Evolutionary conservation across 2,888 invertebrate genomes (phyloP), one percentile per base, ranked within the genome.

Genomic region (Hemistola chrysoprasaria): DNA sequence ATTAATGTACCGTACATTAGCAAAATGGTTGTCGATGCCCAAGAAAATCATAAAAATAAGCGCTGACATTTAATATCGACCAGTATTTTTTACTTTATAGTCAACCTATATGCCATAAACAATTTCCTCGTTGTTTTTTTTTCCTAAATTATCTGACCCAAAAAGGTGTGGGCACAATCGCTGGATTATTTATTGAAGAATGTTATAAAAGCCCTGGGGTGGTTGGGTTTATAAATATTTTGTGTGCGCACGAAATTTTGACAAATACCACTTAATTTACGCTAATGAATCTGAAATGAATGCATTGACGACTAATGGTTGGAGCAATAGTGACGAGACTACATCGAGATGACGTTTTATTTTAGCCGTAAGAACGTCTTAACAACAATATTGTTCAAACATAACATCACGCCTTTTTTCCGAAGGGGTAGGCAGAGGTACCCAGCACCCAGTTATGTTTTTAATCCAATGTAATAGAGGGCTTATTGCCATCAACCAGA

Each of bases 201-300:
- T 62, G 49, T 59, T 65, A 66, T 65, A 71, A 75, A 65, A 57
- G 60, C 62, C 65, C 47, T 50, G 44, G 67, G 68, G 69, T 72
- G 73, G 74, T 66, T 62, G 56, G 62, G 71, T 80, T 78, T 81
- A 82, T 78, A 81, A 82, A 83, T 83, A 80, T 84, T 83, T 83
- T 76, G 77, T 75, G 68, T 73, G 62, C 70, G 53, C 69, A 71
- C 70, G 69, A 77, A 75, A 70, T 78, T 83, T 82, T 83, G 85
- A 86, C 84, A 85, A 85, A 87, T 86, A 86, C 81, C 75, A 81
- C 84, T 87, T 86, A 85, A 87, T 87, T 85, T 83, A 79, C 78
- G 77, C 80, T 85, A 87, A 86, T 85, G 82, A 87, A 80, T 75
- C 70, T 75, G 50, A 76, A 83, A 82, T 81, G 71, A 79, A 81